Evolutionary conservation across 2,888 invertebrate species (phyloP), one percentile per base, ranked within the genome.

Genomic region (Dicyrtoma fusca): DNA sequence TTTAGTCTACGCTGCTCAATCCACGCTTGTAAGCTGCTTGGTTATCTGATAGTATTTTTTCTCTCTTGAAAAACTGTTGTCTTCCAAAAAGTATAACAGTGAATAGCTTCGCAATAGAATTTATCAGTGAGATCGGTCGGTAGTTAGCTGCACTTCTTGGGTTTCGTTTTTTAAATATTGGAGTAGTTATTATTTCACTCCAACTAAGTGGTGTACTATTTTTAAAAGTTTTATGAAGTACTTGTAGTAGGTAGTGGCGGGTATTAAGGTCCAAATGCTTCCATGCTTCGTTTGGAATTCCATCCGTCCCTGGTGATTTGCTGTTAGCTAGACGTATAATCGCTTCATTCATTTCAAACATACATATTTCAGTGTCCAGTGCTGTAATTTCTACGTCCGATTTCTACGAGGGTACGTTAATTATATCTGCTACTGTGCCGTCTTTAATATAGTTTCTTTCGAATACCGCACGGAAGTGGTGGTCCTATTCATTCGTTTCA

Each of bases 11-110:
- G 45, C 63, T 44, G 3, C 47, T 21, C 44, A 10, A 11, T 13
- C 42, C 21, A 13, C 17, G 42, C 19, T 17, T 13, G 19, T 63
- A 63, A 13, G 63, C 63, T 63, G 63, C 63, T 44, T 63, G 63
- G 8, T 63, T 42, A 1, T 63, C 34, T 19, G 63, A 17, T n/a
- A 63, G 17, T 2, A 44, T 42, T 1, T 45, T 21, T 8, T 63
- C 19, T 21, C 1, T n/a, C 5, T 13, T 3, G 14, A 11, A 21
- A 23, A 17, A 63, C 2, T 10, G 4, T 2, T 44, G 11, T 6
- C 63, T 42, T 10, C 44, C 19, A 8, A 11, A 13, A 2, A 63
- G 19, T 10, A 63, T 63, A 13, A 1, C 1, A 17, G 63, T 63
- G 19, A 19, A 45, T 1, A 63, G n/a, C 23, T 63, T 63, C 4